Evolutionary conservation across 2,888 invertebrate species (phyloP), one percentile per base, ranked within the genome.

Genomic region (Synanthedon andrenaeformis): DNA sequence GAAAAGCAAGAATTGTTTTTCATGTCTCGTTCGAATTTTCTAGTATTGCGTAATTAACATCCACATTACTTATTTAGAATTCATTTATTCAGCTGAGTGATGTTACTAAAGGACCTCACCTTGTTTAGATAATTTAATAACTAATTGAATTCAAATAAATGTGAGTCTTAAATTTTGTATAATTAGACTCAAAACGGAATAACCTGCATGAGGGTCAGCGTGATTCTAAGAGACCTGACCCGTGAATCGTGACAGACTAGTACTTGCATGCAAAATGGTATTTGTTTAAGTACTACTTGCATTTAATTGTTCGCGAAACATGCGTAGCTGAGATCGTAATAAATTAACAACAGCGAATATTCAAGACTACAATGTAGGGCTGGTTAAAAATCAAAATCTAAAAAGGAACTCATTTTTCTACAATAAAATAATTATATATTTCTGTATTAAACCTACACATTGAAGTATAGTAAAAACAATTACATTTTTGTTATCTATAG

Each of bases 181-280:
- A 45, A 56, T 67, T 60, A 56, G 59, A 58, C 52, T 57, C 51
- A 59, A 56, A 62, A 59, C 61, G 28, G 53, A 55, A 58, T 55
- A 54, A 54, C 57, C 60, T 60, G 56, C 58, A 63, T 58, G 13
- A 35, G 13, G 19, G 51, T n/a, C 51, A 35, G 51, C 60, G 59
- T 54, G 62, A 60, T 60, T 64, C 59, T 63, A 65, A 69, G 70
- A 72, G 69, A 64, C 66, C 62, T 70, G 73, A 75, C 74, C 76
- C 62, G 57, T 60, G 64, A 75, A 72, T 75, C 72, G 73, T 53
- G 57, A 49, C 45, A 11, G 23, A 49, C 49, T 49, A 35, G 35
- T 35, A 35, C 35, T 10, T 35, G 35, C 35, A 35, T 35, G 35
- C 35, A 35, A 35, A 35, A 35, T 35, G 28, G 8, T 8, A 35